Base-by-base conservation (phyloP, 2,888 invertebrate genomes). In the Rotaria sp. region DNA sequence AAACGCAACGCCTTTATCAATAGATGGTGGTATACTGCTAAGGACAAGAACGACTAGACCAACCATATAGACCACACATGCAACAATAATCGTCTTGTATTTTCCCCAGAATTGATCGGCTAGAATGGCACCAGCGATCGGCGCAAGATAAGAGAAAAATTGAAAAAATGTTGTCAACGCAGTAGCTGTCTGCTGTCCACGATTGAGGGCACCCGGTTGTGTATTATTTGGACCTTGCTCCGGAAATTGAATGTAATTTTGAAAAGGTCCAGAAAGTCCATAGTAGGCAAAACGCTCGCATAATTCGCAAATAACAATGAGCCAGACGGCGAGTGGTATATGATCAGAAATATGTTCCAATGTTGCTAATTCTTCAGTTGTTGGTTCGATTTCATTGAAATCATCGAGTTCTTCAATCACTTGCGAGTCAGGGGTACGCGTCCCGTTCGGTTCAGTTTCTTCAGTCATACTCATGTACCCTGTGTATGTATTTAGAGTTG, bases 251-350 rank as follows among this genome's bases (percentile, higher is more conserved):
- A 98, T 92, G 89, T 95, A 94, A 88, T 94, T 94, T 30, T 93
- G 94, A 86, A 98, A 93, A n/a, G 55, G 55, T 10, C 80, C 55
- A 21, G 80, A 30, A 10, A 85, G 48, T 38, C 98, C 98, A 94
- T 97, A 98, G 92, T 94, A 98, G 87, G 95, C 95, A 92, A 98
- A 98, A 89, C 97, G 93, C 92, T 98, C 98, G 92, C 97, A 98
- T 92, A 98, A 97, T 91, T 98, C 98, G 94, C 96, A 97, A 91
- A 94, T 94, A 88, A 98, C 93, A 89, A 98, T 97, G 92, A 96
- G 30, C 59, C 59, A 59, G 30, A 13, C 59, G 8, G 59, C 59
- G 5, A 59, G 13, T 30, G 59, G 59, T 59, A 59, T 59, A 4
- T 13, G 26, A n/a, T 59, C 59, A 59, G 59, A 21, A n/a, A 59